phyloP scores from a whole-genome alignment of 2,797 vertebrate species.

The Crenichthys baileyi region DNA sequence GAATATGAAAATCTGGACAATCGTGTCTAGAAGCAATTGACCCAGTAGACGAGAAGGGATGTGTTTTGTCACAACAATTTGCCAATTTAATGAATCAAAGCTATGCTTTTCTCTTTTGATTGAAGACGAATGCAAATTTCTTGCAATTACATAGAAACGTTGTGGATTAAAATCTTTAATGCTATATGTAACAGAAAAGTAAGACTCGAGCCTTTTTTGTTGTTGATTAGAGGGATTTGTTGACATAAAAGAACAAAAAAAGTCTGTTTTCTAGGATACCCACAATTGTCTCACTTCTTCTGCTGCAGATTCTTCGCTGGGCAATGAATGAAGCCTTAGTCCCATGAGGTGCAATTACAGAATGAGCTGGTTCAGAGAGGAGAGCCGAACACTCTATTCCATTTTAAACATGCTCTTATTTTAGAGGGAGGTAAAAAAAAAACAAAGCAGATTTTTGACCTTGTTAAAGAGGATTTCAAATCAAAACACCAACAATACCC shows the following conservation, averaged over 20 bases:
- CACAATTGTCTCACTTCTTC: constrained; percentile 42
- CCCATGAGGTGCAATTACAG: constrained; percentile 73
- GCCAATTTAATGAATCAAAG: constrained; percentile 21
- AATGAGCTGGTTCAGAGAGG: constrained; percentile 37
- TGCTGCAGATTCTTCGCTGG: constrained; percentile 48
- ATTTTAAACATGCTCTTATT: constrained; percentile 47
- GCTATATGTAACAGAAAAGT: background rate
- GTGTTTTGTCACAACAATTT: constrained; percentile 30
- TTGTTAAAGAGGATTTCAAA: constrained; percentile 53
- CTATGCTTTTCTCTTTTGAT: constrained; percentile 13
- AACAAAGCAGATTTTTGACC: constrained; percentile 38
- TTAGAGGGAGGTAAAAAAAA: constrained; percentile 2
- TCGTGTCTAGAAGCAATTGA: constrained; percentile 41
- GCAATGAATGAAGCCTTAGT: constrained; percentile 64
- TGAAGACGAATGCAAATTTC: constrained; percentile 1
- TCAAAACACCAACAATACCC: constrained; percentile 31
- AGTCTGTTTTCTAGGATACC: constrained; percentile 22
- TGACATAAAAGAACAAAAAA: constrained; percentile 24
- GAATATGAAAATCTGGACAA: constrained; percentile 52
- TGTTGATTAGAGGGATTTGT: constrained; percentile 39
- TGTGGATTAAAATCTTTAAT: background rate
- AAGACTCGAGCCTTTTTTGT: constrained; percentile 23
- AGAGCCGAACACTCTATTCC: constrained; percentile 45
- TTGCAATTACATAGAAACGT: constrained; percentile 17
- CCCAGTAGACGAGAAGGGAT: constrained; percentile 25